These are phyloP conservation scores for Anagrus nilaparvatae DNA, from an alignment of 1,140 invertebrate species.

Conservation along the genomic window DNA sequence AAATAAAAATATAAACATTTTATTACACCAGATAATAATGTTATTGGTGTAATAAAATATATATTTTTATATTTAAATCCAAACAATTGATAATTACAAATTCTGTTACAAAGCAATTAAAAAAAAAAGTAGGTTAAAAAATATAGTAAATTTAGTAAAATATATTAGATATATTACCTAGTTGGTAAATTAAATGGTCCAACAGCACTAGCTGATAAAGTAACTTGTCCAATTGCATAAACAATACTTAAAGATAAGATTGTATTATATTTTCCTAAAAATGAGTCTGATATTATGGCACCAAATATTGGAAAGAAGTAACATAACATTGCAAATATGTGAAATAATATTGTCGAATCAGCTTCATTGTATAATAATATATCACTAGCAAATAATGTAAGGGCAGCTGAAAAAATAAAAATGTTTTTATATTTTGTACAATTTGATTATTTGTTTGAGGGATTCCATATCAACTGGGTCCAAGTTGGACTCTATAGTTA, in stretches of 20 bases:
- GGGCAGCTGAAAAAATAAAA: conserved; percentile 69
- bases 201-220: conserved; percentile 62
- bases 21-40: neutral
- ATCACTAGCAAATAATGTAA: conserved; percentile 67
- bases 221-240: conserved; percentile 73
- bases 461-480: too few relatives aligned
- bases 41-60: neutral
- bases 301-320: conserved; percentile 83
- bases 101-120: too few relatives aligned
- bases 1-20: too few relatives aligned
- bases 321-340: conserved; percentile 71
- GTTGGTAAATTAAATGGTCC: conserved; percentile 49
- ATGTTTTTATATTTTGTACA: too few relatives aligned
- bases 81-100: conserved; percentile 3
- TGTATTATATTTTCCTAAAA: conserved; percentile 77
- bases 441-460: too few relatives aligned
- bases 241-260: conserved; percentile 81
- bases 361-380: conserved; percentile 55
- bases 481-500: too few relatives aligned
- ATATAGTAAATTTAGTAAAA: too few relatives aligned
- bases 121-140: too few relatives aligned
- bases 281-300: conserved; percentile 79
- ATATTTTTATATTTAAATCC: conserved; percentile 1
- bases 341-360: conserved; percentile 69
- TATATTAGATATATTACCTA: conserved; percentile 47